Conservation (phyloP, 2,113 vertebrate species). For the Ochotona princeps region DNA sequence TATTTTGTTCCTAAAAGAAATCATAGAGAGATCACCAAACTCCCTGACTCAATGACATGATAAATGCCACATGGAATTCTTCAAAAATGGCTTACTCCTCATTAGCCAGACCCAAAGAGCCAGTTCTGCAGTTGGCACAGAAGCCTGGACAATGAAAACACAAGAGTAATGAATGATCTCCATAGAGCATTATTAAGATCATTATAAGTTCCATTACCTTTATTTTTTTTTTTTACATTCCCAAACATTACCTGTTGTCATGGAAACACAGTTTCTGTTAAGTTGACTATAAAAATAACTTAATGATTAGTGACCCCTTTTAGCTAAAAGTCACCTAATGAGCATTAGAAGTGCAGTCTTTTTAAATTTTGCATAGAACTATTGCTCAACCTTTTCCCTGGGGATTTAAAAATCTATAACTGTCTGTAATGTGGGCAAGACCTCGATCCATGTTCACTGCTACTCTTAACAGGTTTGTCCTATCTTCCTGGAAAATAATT, state of each 20-base stretch:
- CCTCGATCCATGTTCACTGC: background rate
- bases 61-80: background rate
- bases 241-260: conserved; percentile 59
- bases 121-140: background rate
- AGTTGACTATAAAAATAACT: conserved; percentile 62
- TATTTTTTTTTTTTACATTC: conserved; percentile 40
- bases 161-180: conserved; percentile 56
- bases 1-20: background rate
- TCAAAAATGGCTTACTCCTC: background rate
- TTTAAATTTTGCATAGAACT: background rate
- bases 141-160: conserved; percentile 13
- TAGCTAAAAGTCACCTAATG: conserved; percentile 65
- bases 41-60: background rate
- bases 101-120: background rate
- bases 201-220: conserved; percentile 49
- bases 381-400: background rate
- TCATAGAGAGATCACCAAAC: background rate
- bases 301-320: conserved; percentile 57
- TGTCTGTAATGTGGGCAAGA: background rate
- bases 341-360: conserved; percentile 31
- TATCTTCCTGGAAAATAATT: conserved; percentile 19
- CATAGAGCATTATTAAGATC: conserved; percentile 37
- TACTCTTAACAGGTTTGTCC: background rate
- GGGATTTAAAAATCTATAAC: background rate
- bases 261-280: conserved; percentile 68